Base-by-base conservation (phyloP, 1,140 invertebrate species). In the Bilobella aurantiaca region DNA sequence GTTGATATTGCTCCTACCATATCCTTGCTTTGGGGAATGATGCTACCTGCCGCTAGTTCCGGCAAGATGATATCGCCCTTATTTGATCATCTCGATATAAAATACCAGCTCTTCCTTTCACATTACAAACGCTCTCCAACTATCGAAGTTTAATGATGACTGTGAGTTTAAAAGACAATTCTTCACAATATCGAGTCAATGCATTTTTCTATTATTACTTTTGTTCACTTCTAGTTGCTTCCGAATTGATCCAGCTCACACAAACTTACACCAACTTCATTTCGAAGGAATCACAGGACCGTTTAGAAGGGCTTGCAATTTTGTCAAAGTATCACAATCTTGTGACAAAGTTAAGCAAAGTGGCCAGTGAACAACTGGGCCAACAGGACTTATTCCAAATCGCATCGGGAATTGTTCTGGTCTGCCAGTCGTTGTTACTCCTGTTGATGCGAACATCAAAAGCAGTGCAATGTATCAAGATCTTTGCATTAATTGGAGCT, bases 1-100 rank as follows among this genome's bases (percentile, higher is more conserved):
- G 57, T 32, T 42, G 65, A 70, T 42, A 29, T 70, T 1, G 69
- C 65, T 37, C 1, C 69, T 18, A 67, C 63, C 18, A 18, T 70
- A 37, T 58, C 69, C 2, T n/a, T n/a, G 3, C n/a, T 67, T 0
- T 67, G 65, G 65, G 59, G 42, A 28, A 23, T 70, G 5, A 18
- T 28, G 21, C 31, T 62, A 25, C 69, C 69, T 30, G 21, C 49
- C 32, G 5, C n/a, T 1, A 66, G 65, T 58, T 28, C 61, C 21
- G 65, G 65, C 37, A 56, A 32, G 25, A 12, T 66, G 16, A 60
- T 65, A 29, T 32, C 28, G 1, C 42, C 27, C 27, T 25, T 66
- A 28, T 25, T 46, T 25, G 59, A 34, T 23, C 37, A 42, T 28
- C 23, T 62, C 8, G 2, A 5, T 8, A n/a, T 62, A 16, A 42